Evolutionary conservation across 2,888 invertebrate species (phyloP).

Genomic region (Arctia plantaginis): DNA sequence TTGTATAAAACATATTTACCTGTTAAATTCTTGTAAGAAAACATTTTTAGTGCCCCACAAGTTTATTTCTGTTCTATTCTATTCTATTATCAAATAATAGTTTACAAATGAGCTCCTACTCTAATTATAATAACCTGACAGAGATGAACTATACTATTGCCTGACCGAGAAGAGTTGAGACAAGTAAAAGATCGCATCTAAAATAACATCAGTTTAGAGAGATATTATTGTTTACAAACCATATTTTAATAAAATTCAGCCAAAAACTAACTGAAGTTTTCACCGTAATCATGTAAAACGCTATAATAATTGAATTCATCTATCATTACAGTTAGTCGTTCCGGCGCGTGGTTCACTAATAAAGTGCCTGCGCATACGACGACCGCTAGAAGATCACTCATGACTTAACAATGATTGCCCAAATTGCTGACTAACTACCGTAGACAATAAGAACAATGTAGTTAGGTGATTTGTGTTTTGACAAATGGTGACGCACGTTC

Average conservation of each 20-base stretch:
- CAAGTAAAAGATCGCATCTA: neutral
- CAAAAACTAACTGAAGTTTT: slow-evolving; percentile 14
- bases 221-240: neutral
- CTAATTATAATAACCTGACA: neutral
- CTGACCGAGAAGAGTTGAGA: no score
- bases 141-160: neutral
- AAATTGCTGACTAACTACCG: slow-evolving; percentile 56
- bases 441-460: slow-evolving; percentile 24
- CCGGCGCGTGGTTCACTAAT: slow-evolving; percentile 47
- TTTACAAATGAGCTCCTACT: neutral
- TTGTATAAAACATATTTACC: no score
- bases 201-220: neutral
- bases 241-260: neutral
- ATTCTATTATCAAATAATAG: neutral
- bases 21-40: no score
- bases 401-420: slow-evolving; percentile 59
- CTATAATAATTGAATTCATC: slow-evolving; percentile 44
- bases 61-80: neutral
- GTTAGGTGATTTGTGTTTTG: slow-evolving; percentile 16
- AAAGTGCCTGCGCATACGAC: slow-evolving; percentile 34
- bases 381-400: slow-evolving; percentile 42
- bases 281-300: slow-evolving; percentile 30
- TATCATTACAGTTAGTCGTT: slow-evolving; percentile 43
- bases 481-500: neutral
- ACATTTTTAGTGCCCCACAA: no score